phyloP scores from a whole-genome alignment of 2,797 vertebrate genomes.

The Natrix natrix region DNA sequence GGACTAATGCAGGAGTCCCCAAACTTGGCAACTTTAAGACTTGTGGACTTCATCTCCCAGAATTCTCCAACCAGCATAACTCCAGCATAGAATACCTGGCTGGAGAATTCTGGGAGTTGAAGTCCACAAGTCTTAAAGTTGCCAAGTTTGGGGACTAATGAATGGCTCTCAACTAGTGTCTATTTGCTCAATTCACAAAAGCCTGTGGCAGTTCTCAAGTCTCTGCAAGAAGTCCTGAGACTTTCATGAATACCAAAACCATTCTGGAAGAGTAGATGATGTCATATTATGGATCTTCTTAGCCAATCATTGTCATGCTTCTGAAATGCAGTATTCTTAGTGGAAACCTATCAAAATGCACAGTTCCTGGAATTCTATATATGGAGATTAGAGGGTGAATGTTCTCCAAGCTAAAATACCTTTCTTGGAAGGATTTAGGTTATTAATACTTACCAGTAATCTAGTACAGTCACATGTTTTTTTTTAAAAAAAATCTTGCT shows the following conservation, averaged over 20 bases:
- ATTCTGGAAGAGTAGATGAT: not conserved
- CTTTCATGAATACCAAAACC: not conserved
- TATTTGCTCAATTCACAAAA: not conserved
- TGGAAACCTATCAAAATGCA: not conserved
- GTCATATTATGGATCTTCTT: not conserved
- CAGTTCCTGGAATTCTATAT: not conserved
- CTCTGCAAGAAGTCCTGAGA: not conserved
- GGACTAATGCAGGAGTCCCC: not conserved
- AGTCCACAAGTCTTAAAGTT: too few relatives aligned
- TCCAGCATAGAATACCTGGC: too few relatives aligned
- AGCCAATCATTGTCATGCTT: not conserved
- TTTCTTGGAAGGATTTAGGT: not conserved
- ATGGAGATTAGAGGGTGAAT: not conserved
- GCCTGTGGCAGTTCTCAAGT: not conserved
- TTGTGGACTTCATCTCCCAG: too few relatives aligned
- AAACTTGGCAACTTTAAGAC: too few relatives aligned
- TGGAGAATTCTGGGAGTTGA: too few relatives aligned
- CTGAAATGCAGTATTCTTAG: not conserved
- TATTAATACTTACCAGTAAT: not conserved
- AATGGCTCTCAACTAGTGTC: not conserved
- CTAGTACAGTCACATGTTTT: not conserved
- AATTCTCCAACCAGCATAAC: too few relatives aligned
- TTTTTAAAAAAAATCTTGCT: not conserved
- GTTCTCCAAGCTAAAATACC: not conserved
- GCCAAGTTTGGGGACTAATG: not conserved